phyloP scores from a whole-genome alignment of 1,140 invertebrate genomes.

The Zaprionus lachaisei region DNA sequence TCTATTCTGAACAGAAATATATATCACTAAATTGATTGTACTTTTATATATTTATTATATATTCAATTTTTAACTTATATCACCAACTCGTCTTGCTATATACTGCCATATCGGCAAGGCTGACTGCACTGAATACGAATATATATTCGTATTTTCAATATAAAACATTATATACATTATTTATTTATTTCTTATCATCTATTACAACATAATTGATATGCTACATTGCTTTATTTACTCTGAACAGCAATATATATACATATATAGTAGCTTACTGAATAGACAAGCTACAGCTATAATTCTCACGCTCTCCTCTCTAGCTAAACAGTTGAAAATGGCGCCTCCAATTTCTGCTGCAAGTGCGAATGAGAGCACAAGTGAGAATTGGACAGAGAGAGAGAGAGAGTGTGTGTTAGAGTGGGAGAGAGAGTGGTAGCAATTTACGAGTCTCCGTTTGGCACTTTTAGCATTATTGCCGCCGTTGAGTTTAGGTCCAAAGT shows the following conservation, averaged over 20 bases:
- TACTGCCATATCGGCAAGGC: no score
- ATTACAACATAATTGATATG: no score
- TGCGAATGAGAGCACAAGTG: conserved; percentile 4
- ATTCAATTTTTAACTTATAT: no score
- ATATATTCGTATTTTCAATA: no score
- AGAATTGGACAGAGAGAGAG: not conserved
- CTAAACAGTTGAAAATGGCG: conserved; percentile 45
- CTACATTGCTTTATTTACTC: no score
- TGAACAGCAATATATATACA: not conserved
- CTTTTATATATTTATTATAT: no score
- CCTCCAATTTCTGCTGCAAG: conserved; percentile 19
- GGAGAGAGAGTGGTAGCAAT: conserved; percentile 42
- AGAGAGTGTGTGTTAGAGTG: not conserved
- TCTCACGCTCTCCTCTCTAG: conserved; percentile 4
- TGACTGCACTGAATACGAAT: not conserved
- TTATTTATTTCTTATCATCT: no score
- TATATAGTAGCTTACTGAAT: not conserved
- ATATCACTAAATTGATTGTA: no score
- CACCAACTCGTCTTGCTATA: no score
- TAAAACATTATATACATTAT: no score
- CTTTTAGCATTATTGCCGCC: conserved; percentile 73
- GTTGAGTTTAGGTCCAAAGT: conserved; percentile 38
- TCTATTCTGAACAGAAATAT: no score
- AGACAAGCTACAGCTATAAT: not conserved
- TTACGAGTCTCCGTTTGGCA: conserved; percentile 81